Percentiles rank a stretch among this genome's conserved stretches.
These are phyloP conservation scores for Mya arenaria DNA, from an alignment of 1,140 invertebrate species.

Conservation along the genomic window DNA sequence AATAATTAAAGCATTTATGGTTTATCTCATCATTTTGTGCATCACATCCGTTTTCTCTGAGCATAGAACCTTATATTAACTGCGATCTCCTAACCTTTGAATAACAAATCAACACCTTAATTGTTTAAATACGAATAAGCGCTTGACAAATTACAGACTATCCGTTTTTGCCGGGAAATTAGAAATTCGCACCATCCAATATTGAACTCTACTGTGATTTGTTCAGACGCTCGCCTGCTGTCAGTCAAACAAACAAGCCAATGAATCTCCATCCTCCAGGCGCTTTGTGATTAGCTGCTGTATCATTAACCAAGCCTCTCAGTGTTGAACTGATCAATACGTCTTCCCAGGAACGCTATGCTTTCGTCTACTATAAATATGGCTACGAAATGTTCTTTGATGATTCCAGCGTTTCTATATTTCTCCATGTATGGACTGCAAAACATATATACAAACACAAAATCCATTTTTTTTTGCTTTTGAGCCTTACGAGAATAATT, in stretches of 20 bases:
- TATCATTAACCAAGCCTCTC: conserved; percentile 50
- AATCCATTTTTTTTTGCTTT: not conserved
- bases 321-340: conserved; percentile 42
- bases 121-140: conserved; percentile 48
- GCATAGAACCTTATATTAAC: no score
- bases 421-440: not conserved
- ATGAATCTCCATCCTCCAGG: conserved; percentile 50
- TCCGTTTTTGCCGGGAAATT: conserved; percentile 11
- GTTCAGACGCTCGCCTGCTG: conserved; percentile 21
- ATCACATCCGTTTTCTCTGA: no score
- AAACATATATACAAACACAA: not conserved
- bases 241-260: conserved; percentile 57
- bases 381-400: not conserved
- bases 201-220: conserved; percentile 46
- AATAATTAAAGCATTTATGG: not conserved
- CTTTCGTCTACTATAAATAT: not conserved
- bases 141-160: conserved; percentile 46
- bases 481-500: not conserved
- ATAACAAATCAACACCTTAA: conserved; percentile 32
- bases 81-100: not conserved
- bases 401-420: not conserved
- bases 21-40: no score
- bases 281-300: conserved; percentile 54
- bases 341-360: not conserved
- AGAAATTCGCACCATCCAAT: conserved; percentile 24